A percentile compares a stretch with the other conserved stretches of the same genome.
Evolutionary conservation across 2,888 invertebrate species (phyloP).

Genomic region (Dicyrtoma fusca): DNA sequence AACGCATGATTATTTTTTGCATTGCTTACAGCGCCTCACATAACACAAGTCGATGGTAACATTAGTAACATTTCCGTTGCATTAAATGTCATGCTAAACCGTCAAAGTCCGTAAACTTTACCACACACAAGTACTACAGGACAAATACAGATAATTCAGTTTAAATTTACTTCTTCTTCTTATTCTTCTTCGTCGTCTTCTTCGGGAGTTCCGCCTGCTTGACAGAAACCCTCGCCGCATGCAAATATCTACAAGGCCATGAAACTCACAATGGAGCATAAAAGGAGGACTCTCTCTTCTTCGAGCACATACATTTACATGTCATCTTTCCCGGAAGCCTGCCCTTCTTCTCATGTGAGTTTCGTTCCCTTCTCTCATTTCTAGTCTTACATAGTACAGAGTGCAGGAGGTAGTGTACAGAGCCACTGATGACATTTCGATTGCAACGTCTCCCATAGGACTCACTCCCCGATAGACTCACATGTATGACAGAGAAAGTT

Average conservation of each 20-base stretch:
- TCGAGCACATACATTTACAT: slow-evolving; percentile 14
- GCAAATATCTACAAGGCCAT: slow-evolving; percentile 11
- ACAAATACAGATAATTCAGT: slow-evolving; percentile 20
- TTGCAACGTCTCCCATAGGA: no score
- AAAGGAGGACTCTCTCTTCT: background rate
- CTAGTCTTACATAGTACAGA: no score
- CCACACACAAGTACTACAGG: background rate
- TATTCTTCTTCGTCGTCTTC: no score
- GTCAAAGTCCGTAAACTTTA: slow-evolving; percentile 4
- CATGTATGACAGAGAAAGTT: no score
- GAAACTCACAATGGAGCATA: background rate
- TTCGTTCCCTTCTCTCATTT: no score
- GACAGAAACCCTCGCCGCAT: background rate
- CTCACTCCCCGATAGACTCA: no score
- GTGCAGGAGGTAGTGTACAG: no score
- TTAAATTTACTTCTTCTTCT: no score
- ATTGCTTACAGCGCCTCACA: background rate
- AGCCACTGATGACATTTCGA: slow-evolving; percentile 1
- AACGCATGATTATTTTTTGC: slow-evolving; percentile 25
- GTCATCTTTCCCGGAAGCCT: slow-evolving; percentile 9
- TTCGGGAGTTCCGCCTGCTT: slow-evolving; percentile 4
- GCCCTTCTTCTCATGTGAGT: background rate
- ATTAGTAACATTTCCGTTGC: slow-evolving; percentile 30
- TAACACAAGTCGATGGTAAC: slow-evolving; percentile 4
- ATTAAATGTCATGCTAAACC: slow-evolving; percentile 8